Evolutionary conservation across 2,888 invertebrate genomes (phyloP).

Genomic region (Diplolepis rosae): DNA sequence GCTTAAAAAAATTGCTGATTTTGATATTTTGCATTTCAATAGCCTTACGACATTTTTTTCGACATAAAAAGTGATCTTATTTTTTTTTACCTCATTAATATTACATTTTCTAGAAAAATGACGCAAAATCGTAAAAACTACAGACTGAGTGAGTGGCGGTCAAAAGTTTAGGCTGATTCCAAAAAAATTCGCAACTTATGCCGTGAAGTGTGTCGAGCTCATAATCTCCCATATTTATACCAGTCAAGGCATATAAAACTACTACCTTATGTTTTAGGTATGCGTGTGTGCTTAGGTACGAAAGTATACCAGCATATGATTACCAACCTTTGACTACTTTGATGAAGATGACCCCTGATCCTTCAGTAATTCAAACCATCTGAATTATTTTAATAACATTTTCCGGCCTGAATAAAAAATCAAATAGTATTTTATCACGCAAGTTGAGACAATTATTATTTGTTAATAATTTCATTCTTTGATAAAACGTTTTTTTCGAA

Average conservation of each 20-base stretch:
- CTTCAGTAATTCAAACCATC: background rate
- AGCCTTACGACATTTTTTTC: background rate
- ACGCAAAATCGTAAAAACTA: background rate
- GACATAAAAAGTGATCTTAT: background rate
- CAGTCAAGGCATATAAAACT: constrained; percentile 67
- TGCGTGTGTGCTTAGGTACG: constrained; percentile 19
- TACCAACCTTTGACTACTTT: background rate
- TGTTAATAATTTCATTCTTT: background rate
- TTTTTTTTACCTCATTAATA: background rate
- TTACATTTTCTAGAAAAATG: background rate
- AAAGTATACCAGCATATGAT: constrained; percentile 10
- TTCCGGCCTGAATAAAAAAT: background rate
- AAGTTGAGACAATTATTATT: background rate
- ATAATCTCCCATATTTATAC: constrained; percentile 71
- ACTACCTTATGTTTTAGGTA: constrained; percentile 67
- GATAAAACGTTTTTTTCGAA: background rate
- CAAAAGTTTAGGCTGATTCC: constrained; percentile 35
- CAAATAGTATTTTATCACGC: background rate
- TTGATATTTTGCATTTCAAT: background rate
- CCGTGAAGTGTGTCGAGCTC: constrained; percentile 57
- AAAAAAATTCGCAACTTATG: constrained; percentile 47
- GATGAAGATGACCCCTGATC: background rate
- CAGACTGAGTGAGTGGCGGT: background rate
- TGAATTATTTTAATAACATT: too few species aligned
- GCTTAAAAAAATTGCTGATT: background rate